Conservation (phyloP, 2,888 invertebrate species). For the Drosophila buzzatii region DNA sequence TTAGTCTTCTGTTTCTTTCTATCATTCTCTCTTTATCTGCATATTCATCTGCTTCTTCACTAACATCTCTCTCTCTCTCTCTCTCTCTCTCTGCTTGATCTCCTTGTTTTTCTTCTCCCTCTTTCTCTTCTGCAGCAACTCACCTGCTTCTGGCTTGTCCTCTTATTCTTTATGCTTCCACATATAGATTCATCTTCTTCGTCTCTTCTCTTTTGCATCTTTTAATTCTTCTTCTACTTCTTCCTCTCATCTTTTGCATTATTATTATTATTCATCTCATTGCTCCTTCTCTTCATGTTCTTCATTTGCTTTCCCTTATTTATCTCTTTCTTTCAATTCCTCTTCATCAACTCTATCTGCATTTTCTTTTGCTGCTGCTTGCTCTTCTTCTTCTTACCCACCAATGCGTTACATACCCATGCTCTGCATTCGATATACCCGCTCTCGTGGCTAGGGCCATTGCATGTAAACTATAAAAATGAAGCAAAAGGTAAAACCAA, state of each 20-base stretch:
- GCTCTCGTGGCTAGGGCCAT: background rate
- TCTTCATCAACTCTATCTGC: background rate
- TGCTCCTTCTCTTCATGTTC: no score
- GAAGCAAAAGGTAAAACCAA: background rate
- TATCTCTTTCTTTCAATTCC: background rate
- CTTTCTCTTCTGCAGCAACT: no score
- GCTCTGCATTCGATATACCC: background rate
- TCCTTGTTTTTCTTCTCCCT: accelerated
- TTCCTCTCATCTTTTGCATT: background rate
- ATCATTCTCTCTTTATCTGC: background rate
- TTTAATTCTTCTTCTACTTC: no score
- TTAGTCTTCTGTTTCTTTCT: background rate
- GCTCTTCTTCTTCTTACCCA: background rate
- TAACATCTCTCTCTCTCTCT: no score
- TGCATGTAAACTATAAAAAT: background rate
- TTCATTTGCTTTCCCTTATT: background rate
- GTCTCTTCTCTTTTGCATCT: background rate
- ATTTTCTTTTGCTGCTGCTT: background rate
- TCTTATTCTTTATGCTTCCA: no score
- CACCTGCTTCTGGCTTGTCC: background rate
- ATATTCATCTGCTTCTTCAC: background rate
- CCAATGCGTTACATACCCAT: background rate
- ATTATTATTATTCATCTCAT: no score
- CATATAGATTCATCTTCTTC: no score
- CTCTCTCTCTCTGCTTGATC: no score